Conservation (phyloP, 2,113 vertebrate genomes). For the Menura novaehollandiae region DNA sequence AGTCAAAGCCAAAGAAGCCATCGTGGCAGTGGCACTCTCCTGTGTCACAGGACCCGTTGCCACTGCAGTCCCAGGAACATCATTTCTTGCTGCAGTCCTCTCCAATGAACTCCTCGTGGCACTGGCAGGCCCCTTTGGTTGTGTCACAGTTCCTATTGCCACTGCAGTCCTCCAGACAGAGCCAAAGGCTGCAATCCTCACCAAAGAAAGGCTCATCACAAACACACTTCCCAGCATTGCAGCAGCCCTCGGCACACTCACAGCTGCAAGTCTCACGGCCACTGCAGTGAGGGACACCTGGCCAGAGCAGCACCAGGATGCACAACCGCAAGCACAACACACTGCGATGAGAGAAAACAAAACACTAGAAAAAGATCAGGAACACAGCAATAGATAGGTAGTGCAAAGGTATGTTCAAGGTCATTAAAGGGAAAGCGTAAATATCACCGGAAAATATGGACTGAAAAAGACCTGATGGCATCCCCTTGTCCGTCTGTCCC, state of each 20-base stretch:
- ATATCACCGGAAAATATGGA: neutral
- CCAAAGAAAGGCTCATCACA: conserved; percentile 77
- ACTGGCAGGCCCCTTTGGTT: conserved; percentile 75
- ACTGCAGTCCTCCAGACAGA: conserved; percentile 80
- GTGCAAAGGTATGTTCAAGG: neutral
- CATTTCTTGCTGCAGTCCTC: conserved; percentile 79
- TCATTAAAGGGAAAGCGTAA: neutral
- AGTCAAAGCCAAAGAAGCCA: conserved; percentile 81
- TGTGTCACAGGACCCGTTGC: conserved; percentile 81
- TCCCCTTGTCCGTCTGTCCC: neutral
- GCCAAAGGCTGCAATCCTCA: conserved; percentile 73
- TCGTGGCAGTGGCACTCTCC: conserved; percentile 82
- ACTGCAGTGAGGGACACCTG: conserved; percentile 73
- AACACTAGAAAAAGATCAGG: neutral
- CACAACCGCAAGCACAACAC: neutral
- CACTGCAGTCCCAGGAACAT: conserved; percentile 78
- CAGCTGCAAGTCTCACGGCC: conserved; percentile 79
- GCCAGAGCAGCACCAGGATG: neutral
- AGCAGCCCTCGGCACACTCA: conserved; percentile 81
- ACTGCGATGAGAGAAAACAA: neutral
- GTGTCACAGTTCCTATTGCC: conserved; percentile 77
- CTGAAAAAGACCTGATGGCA: neutral
- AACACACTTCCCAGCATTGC: conserved; percentile 69
- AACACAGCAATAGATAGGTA: neutral
- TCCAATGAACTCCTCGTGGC: conserved; percentile 70